These are phyloP conservation scores for Pomacea canaliculata DNA, from an alignment of 2,888 invertebrate species.

Conservation along the genomic window DNA sequence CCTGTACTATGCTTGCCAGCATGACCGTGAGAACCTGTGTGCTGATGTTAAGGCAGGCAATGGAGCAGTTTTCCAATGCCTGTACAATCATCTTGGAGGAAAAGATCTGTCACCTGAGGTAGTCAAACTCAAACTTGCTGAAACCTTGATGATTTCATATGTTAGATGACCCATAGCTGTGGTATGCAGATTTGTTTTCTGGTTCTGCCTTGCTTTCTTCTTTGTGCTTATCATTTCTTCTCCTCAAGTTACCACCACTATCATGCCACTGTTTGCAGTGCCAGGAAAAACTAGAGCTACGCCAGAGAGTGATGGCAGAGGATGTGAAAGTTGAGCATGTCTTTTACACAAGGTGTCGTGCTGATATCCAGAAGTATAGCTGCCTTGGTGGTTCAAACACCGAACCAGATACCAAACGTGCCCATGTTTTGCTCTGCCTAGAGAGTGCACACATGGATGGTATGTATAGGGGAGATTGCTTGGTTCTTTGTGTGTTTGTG, in stretches of 20 bases:
- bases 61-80: slow-evolving; percentile 89
- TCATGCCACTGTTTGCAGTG: slow-evolving; percentile 73
- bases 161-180: no score
- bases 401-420: slow-evolving; percentile 80
- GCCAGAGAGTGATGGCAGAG: slow-evolving; percentile 88
- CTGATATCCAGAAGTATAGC: slow-evolving; percentile 87
- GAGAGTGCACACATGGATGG: slow-evolving; percentile 75
- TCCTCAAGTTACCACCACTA: no score
- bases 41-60: slow-evolving; percentile 81
- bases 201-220: no score
- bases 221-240: no score
- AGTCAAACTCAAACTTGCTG: not conserved
- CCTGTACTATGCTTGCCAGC: slow-evolving; percentile 88
- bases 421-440: slow-evolving; percentile 92
- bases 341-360: slow-evolving; percentile 87
- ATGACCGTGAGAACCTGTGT: slow-evolving; percentile 83
- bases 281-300: slow-evolving; percentile 83
- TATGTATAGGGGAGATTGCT: slow-evolving; percentile 32
- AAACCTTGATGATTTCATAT: not conserved
- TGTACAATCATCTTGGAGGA: slow-evolving; percentile 85
- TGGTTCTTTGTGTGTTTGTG: not conserved
- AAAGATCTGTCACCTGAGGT: slow-evolving; percentile 74
- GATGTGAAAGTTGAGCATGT: slow-evolving; percentile 93
- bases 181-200: no score
- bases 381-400: slow-evolving; percentile 72